Conservation (phyloP, 2,113 vertebrate genomes). For the Falco punctatus region DNA sequence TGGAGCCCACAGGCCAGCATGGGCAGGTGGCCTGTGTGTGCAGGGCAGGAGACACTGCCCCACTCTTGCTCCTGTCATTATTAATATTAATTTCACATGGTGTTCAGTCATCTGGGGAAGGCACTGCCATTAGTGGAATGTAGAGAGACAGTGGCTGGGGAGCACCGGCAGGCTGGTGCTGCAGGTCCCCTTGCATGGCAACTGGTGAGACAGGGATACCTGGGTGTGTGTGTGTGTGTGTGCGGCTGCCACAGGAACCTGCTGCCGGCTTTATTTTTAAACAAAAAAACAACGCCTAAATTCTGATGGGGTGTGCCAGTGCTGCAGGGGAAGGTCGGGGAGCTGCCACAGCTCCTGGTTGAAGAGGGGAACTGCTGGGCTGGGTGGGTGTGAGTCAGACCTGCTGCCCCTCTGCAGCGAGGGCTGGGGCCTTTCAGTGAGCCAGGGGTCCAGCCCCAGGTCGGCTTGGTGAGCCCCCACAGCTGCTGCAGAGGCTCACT, state of each 20-base stretch:
- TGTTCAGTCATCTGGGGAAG: background rate
- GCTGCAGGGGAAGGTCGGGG: background rate
- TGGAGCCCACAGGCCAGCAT: fast-evolving
- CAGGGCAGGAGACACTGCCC: fast-evolving
- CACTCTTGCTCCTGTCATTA: background rate
- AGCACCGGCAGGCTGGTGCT: fast-evolving
- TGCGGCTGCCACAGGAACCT: background rate
- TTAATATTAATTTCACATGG: background rate
- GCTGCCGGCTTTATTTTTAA: background rate
- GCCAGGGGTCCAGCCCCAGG: background rate
- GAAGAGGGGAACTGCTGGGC: fast-evolving
- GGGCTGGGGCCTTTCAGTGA: background rate
- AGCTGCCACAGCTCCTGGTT: fast-evolving
- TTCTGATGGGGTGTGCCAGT: background rate
- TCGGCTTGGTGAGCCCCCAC: background rate
- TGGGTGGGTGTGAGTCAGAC: background rate
- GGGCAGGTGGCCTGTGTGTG: fast-evolving
- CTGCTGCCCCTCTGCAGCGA: fast-evolving
- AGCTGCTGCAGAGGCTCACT: background rate
- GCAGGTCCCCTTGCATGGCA: background rate
- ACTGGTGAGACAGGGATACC: background rate
- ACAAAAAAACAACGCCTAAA: background rate
- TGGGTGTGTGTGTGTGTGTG: no score
- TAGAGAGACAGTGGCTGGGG: fast-evolving
- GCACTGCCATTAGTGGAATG: background rate